Evolutionary conservation across 2,113 vertebrate species (phyloP).

Genomic region (Ptilonorhynchus violaceus): DNA sequence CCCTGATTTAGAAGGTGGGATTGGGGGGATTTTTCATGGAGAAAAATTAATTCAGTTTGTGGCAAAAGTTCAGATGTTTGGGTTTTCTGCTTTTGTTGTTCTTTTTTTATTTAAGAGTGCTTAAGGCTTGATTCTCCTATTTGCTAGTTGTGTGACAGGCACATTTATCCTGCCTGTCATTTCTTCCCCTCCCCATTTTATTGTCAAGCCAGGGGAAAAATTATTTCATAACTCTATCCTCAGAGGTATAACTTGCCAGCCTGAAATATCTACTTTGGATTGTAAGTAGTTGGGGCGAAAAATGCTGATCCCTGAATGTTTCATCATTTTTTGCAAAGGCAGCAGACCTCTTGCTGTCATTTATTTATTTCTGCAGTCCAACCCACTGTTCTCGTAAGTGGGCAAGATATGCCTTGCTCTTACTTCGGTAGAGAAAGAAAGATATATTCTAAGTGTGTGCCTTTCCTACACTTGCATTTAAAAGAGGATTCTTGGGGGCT

Average conservation of each 20-base stretch:
- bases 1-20: background rate
- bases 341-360: constrained; percentile 22
- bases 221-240: constrained; percentile 61
- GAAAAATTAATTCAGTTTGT: constrained; percentile 13
- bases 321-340: constrained; percentile 44
- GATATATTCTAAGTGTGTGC: background rate
- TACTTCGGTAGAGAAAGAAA: background rate
- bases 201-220: constrained; percentile 55
- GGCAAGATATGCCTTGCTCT: background rate
- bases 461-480: background rate
- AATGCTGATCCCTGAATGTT: constrained; percentile 55
- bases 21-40: background rate
- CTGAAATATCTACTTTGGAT: constrained; percentile 51
- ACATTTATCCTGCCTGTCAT: constrained; percentile 55
- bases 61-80: background rate
- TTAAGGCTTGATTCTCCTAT: constrained; percentile 39
- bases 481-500: background rate
- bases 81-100: background rate
- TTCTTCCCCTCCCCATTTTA: background rate
- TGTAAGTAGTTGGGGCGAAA: background rate
- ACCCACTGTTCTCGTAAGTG: background rate
- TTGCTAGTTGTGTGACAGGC: constrained; percentile 19
- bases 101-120: constrained; percentile 19
- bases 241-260: constrained; percentile 40
- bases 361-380: background rate